A percentile compares a stretch with the other conserved stretches of the same genome.
phyloP scores from a whole-genome alignment of 2,888 invertebrate species.

The Artemia sinica region DNA sequence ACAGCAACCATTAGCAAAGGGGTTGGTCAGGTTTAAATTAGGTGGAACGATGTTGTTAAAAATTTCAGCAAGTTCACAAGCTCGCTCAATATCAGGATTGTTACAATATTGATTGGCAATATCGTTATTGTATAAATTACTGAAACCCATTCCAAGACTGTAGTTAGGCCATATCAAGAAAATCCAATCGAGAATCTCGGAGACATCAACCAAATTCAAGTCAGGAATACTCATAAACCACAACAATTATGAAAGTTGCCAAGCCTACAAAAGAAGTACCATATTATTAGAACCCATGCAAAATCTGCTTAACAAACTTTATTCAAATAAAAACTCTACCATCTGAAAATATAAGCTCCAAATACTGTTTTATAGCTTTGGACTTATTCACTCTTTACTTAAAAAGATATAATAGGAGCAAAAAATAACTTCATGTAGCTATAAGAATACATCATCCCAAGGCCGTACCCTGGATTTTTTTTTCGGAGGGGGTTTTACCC shows the following conservation, averaged over 20 bases:
- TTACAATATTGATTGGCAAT: slow-evolving; percentile 31
- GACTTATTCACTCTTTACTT: too few relatives aligned
- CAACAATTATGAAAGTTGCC: slow-evolving; percentile 49
- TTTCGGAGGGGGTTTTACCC: too few relatives aligned
- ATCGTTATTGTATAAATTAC: slow-evolving; percentile 33
- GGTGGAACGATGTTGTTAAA: not conserved
- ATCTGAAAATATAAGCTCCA: too few relatives aligned
- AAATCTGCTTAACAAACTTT: not conserved
- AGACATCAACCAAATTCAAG: slow-evolving; percentile 42
- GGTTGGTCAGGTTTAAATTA: not conserved
- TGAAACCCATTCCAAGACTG: slow-evolving; percentile 37
- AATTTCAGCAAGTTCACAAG: slow-evolving; percentile 11
- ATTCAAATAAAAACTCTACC: slow-evolving; percentile 9
- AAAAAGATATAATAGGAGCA: too few relatives aligned
- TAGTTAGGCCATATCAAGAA: slow-evolving; percentile 55
- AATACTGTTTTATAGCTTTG: too few relatives aligned
- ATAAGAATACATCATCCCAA: too few relatives aligned
- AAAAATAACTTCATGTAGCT: too few relatives aligned
- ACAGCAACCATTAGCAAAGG: slow-evolving; percentile 26
- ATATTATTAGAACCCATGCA: too few relatives aligned
- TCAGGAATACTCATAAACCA: slow-evolving; percentile 44
- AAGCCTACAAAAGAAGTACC: slow-evolving; percentile 40
- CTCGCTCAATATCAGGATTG: slow-evolving; percentile 16
- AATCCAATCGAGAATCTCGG: slow-evolving; percentile 43
- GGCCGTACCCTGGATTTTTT: too few relatives aligned